Conservation (phyloP, 2,797 vertebrate species). For the Channallabes apus region DNA sequence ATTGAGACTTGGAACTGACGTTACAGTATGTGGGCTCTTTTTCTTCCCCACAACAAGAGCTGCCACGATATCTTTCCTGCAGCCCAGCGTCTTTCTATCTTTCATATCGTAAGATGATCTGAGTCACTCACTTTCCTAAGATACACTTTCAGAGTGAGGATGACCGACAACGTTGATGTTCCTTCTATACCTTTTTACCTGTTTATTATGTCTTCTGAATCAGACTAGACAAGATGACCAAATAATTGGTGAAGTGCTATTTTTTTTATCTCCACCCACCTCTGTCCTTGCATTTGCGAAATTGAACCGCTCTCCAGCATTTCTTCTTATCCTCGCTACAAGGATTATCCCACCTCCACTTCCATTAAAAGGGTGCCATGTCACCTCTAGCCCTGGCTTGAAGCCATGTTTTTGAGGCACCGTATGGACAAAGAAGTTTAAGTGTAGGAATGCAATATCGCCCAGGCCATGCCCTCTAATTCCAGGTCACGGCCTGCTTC, state of each 20-base stretch:
- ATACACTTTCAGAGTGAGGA: not conserved
- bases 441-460: slow-evolving; percentile 68
- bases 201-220: not conserved
- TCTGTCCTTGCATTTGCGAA: slow-evolving; percentile 56
- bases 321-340: slow-evolving; percentile 46
- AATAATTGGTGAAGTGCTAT: slow-evolving; percentile 18
- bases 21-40: slow-evolving; percentile 40
- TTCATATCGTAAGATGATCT: slow-evolving; percentile 28
- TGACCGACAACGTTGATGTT: not conserved
- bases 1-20: slow-evolving; percentile 46
- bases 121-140: not conserved
- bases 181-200: not conserved
- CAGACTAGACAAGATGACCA: not conserved
- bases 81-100: slow-evolving; percentile 49
- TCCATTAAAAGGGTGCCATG: slow-evolving; percentile 66
- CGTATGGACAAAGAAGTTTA: slow-evolving; percentile 57
- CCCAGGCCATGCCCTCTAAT: slow-evolving; percentile 59
- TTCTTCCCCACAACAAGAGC: slow-evolving; percentile 42
- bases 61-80: slow-evolving; percentile 55
- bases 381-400: slow-evolving; percentile 62
- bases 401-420: slow-evolving; percentile 51
- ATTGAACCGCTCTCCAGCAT: slow-evolving; percentile 60
- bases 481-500: slow-evolving; percentile 65
- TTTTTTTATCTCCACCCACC: slow-evolving; percentile 49
- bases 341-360: slow-evolving; percentile 58